phyloP scores from a whole-genome alignment of 2,888 invertebrate genomes.

The Acrobasis repandana region DNA sequence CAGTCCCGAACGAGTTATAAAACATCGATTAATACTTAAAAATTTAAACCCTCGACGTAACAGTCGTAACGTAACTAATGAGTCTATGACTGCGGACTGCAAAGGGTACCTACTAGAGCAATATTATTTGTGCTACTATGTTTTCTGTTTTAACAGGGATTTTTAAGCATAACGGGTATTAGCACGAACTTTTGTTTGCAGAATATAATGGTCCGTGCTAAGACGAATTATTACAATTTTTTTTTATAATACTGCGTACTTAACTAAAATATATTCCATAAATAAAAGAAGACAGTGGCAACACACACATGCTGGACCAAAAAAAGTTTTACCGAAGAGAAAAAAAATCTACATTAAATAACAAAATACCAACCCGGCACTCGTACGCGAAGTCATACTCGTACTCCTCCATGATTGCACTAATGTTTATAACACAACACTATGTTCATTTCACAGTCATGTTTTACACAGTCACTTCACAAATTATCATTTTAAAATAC shows the following conservation, averaged over 20 bases:
- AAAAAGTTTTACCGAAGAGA: background rate
- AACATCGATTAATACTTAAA: background rate
- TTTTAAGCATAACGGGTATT: too few relatives aligned
- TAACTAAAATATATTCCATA: too few relatives aligned
- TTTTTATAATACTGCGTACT: too few relatives aligned
- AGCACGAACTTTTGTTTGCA: too few relatives aligned
- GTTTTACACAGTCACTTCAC: constrained; percentile 40
- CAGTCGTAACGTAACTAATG: background rate
- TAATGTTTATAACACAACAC: constrained; percentile 49
- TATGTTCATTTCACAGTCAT: constrained; percentile 45
- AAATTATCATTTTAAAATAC: constrained; percentile 34
- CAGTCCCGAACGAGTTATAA: background rate
- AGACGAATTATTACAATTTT: too few relatives aligned
- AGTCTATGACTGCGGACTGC: background rate
- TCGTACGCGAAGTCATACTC: constrained; percentile 87
- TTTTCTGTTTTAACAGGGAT: background rate
- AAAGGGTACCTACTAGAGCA: background rate
- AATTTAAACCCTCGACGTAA: background rate
- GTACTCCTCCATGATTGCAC: constrained; percentile 74
- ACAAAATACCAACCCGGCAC: constrained; percentile 83
- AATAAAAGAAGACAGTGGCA: background rate
- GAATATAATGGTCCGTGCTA: too few relatives aligned
- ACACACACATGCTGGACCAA: background rate
- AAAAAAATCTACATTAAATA: background rate
- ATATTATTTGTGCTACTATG: background rate